Conservation (phyloP, 2,797 vertebrate species). For the Nyctibius grandis region DNA sequence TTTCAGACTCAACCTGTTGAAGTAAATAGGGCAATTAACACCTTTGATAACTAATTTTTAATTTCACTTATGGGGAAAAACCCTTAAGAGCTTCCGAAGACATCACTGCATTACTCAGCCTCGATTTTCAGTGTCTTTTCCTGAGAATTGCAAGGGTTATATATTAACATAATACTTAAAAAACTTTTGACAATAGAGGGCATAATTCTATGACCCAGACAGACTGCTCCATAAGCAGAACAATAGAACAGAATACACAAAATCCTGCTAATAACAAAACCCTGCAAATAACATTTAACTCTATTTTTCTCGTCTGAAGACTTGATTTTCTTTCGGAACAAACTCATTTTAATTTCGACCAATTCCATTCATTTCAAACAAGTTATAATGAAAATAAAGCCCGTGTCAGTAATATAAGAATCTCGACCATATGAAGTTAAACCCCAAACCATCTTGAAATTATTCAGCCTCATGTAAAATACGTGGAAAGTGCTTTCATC, state of each 20-base stretch:
- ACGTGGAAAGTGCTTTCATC: background rate
- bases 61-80: background rate
- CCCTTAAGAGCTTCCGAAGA: background rate
- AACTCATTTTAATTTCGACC: background rate
- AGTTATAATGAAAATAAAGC: background rate
- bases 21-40: background rate
- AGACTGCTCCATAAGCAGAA: background rate
- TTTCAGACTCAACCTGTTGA: background rate
- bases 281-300: background rate
- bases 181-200: background rate
- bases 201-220: background rate
- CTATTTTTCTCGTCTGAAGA: background rate
- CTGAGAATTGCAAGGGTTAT: background rate
- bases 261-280: background rate
- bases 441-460: background rate
- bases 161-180: background rate
- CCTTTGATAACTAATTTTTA: background rate
- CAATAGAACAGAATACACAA: background rate
- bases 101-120: background rate
- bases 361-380: background rate
- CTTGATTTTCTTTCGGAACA: background rate
- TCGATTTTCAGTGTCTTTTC: background rate
- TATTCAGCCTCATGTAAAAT: slow-evolving; percentile 2
- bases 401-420: background rate
- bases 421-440: background rate